Base-by-base conservation (phyloP, 2,888 invertebrate species). In the Drosophila nr. medialis region DNA sequence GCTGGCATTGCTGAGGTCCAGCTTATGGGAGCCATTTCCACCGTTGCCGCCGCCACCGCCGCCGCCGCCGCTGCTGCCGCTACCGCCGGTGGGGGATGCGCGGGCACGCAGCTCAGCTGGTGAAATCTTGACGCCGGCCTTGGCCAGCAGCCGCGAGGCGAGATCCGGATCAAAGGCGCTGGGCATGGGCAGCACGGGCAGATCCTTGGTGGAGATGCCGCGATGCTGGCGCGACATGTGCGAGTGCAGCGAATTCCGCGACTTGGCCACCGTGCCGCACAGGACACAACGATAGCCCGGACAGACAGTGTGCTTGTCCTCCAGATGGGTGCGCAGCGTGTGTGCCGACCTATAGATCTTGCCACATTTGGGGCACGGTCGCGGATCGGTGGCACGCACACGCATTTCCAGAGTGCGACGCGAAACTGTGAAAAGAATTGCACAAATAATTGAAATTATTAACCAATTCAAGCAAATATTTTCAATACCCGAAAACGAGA, bases 141-240 rank as follows among this genome's bases (percentile, higher is more conserved):
- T 98, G 42, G 97, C 97, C 76, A 98, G 93, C 74, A 98, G 93
- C 77, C 97, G 95, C 93, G 96, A 96, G 67, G 98, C 98, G 58
- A 98, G 94, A 75, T 97, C 97, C 0, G 98, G 98, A 93, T 98
- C 97, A 92, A 98, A 98, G 29, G 97, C 96, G 71, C 97, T 96
- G 29, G 98, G 98, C 98, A 98, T 98, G 71, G 98, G 98, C 79
- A 98, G 94, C 50, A 98, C 98, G 13, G 98, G 98, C 86, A 98
- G 94, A 93, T 98, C 98, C 94, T 98, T 98, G 86, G 98, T 98
- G 91, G 97, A 97, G 92, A 98, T 98, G 75, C 98, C 98, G 67
- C 98, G 95, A 93, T 98, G 98, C 92, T 98, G 98, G 55, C 98
- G 95, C 70, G 97, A 97, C 98, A 98, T 98, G 93, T 98, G 98